Evolutionary conservation across 2,113 vertebrate genomes (phyloP), one percentile per base, ranked within the genome.

Genomic region (Australoheros scitulus): DNA sequence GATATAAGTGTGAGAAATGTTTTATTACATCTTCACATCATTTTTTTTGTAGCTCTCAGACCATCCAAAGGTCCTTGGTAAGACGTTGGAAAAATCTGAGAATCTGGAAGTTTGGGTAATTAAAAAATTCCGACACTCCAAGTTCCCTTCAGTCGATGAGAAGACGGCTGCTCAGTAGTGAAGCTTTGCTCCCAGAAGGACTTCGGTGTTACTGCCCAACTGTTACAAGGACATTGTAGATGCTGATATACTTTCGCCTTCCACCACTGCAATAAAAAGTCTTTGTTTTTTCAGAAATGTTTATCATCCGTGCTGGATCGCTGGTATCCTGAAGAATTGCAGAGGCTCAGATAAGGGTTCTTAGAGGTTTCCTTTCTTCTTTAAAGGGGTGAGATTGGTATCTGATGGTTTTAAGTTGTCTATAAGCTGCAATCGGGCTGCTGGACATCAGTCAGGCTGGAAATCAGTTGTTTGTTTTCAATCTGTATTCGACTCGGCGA

Each of bases 391-490:
- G 22, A 68, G 81, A 81, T 84, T 36, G 52, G 47, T 89, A 91
- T 94, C 85, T 58, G 58, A 72, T 72, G 11, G n/a, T 26, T n/a
- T 55, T 72, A 52, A 52, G 47, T 15, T 70, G 60, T 74, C 59
- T 76, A 72, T 70, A 65, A 60, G 60, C 60, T 81, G 61, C 17
- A 10, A 87, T 89, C 47, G 63, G 24, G 56, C 60, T n/a, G 36
- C 83, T n/a, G 72, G 81, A 75, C 79, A 84, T 88, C 85, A 75
- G 85, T 90, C 91, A 87, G 38, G 55, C 29, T 56, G 77, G 75
- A 92, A 86, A 89, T 91, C 65, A 83, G 80, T 77, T 88, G 32
- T 83, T 83, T 88, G 80, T 60, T 70, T 89, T 87, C 85, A 70
- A 61, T 81, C 80, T 81, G 61, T 81, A 75, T 80, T 64, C 64